Percentiles rank a stretch among this genome's conserved stretches.
phyloP scores from a whole-genome alignment of 2,113 vertebrate genomes.

The Corythoichthys haematopterus region DNA sequence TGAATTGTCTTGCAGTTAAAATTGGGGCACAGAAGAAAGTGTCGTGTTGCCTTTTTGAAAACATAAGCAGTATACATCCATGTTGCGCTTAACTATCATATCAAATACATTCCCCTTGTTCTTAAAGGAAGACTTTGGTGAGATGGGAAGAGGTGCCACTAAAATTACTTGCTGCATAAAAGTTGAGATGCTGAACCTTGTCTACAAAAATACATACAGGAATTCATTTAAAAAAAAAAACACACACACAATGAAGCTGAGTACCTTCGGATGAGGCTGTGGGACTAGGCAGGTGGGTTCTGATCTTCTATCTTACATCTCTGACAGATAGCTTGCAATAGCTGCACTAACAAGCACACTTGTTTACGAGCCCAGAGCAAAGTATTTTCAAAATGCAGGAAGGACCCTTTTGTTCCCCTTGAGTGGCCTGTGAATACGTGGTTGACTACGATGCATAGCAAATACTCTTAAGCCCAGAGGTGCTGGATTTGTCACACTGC shows the following conservation, averaged over 20 bases:
- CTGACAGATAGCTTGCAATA: constrained; percentile 41
- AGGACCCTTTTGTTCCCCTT: constrained; percentile 38
- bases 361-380: constrained; percentile 60
- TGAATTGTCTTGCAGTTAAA: constrained; percentile 32
- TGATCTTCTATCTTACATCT: constrained; percentile 28
- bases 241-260: constrained; percentile 34
- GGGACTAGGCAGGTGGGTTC: constrained; percentile 31
- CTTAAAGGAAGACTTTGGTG: constrained; percentile 46
- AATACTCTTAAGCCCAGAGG: constrained; percentile 43
- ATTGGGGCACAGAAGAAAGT: constrained; percentile 50
- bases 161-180: constrained; percentile 25
- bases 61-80: constrained; percentile 30
- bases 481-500: constrained; percentile 38
- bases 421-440: constrained; percentile 30
- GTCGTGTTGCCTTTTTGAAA: constrained; percentile 37
- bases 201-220: constrained; percentile 24
- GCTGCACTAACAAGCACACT: constrained; percentile 55
- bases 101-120: constrained; percentile 50
- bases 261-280: constrained; percentile 35
- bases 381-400: constrained; percentile 34
- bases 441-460: constrained; percentile 47
- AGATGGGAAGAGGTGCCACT: constrained; percentile 37
- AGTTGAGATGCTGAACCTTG: constrained; percentile 52
- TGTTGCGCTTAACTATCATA: constrained; percentile 53
- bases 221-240: constrained; percentile 44